Conservation (phyloP, 2,113 vertebrate species). For the Podarcis cretensis region DNA sequence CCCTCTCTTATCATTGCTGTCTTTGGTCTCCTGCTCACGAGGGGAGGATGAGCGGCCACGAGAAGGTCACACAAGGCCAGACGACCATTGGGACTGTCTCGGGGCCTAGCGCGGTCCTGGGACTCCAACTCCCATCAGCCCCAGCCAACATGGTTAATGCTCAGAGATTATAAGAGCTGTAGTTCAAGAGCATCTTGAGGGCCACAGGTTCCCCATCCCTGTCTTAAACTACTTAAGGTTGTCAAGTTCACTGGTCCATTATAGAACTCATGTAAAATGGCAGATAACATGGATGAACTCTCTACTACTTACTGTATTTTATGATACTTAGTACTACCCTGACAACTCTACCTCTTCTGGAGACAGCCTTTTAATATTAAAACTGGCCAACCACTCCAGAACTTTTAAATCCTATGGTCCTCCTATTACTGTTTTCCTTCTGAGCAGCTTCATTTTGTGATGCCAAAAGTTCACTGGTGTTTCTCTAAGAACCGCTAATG, state of each 20-base stretch:
- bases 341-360: neutral
- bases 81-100: accelerated
- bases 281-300: neutral
- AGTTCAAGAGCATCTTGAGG: neutral
- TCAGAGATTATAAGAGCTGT: neutral
- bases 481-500: neutral
- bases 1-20: no score
- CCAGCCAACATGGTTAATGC: neutral
- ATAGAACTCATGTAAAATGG: neutral
- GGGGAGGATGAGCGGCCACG: no score
- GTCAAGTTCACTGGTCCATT: no score
- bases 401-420: neutral
- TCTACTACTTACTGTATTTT: neutral
- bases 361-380: neutral
- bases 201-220: neutral
- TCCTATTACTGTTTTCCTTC: neutral
- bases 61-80: no score
- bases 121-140: no score
- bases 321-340: neutral
- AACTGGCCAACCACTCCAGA: neutral
- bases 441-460: neutral
- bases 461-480: neutral
- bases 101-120: no score
- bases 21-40: no score
- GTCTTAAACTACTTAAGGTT: neutral